A percentile compares a stretch with the other conserved stretches of the same genome.
Evolutionary conservation across 1,140 invertebrate genomes (phyloP).

Genomic region (Orussus abietinus): DNA sequence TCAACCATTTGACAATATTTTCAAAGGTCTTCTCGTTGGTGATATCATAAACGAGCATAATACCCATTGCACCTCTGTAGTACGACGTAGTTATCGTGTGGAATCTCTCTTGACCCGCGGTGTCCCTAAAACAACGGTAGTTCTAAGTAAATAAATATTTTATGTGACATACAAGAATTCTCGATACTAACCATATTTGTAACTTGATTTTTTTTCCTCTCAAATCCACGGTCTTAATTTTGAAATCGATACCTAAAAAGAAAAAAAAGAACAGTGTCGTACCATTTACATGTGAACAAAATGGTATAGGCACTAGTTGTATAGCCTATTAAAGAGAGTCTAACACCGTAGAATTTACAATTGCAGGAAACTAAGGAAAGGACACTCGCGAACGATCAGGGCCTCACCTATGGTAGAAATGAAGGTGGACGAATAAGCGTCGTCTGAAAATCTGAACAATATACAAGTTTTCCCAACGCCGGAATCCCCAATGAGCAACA

Average conservation of each 20-base stretch:
- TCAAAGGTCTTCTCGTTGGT: conserved; percentile 98
- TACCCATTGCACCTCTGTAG: conserved; percentile 97
- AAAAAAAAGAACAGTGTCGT: conserved; percentile 30
- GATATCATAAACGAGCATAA: conserved; percentile 98
- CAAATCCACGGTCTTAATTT: conserved; percentile 97
- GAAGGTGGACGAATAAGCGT: conserved; percentile 97
- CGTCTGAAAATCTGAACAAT: conserved; percentile 95
- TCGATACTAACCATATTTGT: conserved; percentile 85
- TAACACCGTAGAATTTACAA: neutral
- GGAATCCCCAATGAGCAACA: conserved; percentile 95
- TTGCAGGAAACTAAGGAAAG: neutral
- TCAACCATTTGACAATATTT: conserved; percentile 97
- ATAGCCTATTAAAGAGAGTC: neutral
- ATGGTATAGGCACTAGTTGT: conserved; percentile 1
- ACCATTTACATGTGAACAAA: conserved; percentile 3
- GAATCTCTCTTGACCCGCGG: conserved; percentile 92
- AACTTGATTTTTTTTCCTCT: conserved; percentile 98
- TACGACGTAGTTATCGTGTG: conserved; percentile 97
- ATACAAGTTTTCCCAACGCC: conserved; percentile 99
- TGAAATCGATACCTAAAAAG: conserved; percentile 93
- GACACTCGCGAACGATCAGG: neutral
- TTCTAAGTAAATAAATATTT: conserved; percentile 4
- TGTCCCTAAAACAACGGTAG: conserved; percentile 73
- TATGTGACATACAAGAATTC: conserved; percentile 5
- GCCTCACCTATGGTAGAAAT: conserved; percentile 94